These are phyloP conservation scores for Lymantria monacha DNA, from an alignment of 2,888 invertebrate genomes.

Conservation along the genomic window DNA sequence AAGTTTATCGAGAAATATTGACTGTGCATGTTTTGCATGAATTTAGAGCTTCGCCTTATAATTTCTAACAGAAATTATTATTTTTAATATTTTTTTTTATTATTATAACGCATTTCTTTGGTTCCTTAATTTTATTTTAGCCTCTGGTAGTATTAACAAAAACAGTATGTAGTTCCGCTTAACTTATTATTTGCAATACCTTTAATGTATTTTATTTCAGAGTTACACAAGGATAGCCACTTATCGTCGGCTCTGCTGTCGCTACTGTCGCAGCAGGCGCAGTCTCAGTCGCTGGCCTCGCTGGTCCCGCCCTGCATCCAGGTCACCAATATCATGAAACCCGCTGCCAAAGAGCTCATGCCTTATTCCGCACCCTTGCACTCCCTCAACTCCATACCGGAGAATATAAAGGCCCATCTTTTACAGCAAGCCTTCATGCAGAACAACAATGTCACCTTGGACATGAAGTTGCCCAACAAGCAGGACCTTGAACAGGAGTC, in stretches of 20 bases:
- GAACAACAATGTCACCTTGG: constrained; percentile 61
- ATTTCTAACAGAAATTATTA: constrained; percentile 76
- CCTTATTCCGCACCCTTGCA: constrained; percentile 26
- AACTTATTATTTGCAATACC: constrained; percentile 71
- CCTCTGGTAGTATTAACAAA: constrained; percentile 81
- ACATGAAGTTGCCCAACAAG: constrained; percentile 50
- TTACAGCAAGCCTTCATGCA: constrained; percentile 67
- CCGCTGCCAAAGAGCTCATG: constrained; percentile 31
- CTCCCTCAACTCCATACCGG: constrained; percentile 46
- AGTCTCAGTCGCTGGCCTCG: constrained; percentile 47
- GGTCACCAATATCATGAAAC: constrained; percentile 45
- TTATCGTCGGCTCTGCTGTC: constrained; percentile 74
- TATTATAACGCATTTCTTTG: constrained; percentile 82
- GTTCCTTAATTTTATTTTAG: constrained; percentile 81
- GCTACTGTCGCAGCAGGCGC: constrained; percentile 65
- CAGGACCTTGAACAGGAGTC: constrained; percentile 75
- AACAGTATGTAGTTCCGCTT: constrained; percentile 73
- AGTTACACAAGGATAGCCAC: constrained; percentile 64
- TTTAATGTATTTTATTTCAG: constrained; percentile 76
- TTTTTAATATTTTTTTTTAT: constrained; percentile 51
- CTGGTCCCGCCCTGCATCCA: constrained; percentile 57
- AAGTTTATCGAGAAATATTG: constrained; percentile 57
- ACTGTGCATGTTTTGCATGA: constrained; percentile 81
- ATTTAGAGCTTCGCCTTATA: constrained; percentile 80
- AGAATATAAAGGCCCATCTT: constrained; percentile 59